Conservation (phyloP, 2,797 vertebrate species). For the Galaxias olidus region DNA sequence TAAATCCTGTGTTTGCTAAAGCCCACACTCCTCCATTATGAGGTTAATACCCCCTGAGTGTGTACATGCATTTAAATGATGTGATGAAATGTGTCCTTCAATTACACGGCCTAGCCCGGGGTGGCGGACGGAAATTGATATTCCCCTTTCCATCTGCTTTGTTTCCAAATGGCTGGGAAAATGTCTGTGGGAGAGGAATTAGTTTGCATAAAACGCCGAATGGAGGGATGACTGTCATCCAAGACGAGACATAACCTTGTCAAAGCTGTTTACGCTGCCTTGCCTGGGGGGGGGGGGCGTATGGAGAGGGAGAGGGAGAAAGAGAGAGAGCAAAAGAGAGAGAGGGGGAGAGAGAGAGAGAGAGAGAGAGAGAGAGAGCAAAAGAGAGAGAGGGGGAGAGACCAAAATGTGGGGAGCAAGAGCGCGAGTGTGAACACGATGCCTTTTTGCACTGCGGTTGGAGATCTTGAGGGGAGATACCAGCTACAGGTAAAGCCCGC, state of each 20-base stretch:
- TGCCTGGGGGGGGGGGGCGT: conserved; percentile 6
- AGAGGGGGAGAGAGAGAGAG: background rate
- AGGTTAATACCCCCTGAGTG: background rate
- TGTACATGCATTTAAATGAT: conserved; percentile 4
- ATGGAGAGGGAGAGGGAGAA: background rate
- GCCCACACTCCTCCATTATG: background rate
- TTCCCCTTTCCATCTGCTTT: conserved; percentile 28
- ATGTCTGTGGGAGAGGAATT: conserved; percentile 32
- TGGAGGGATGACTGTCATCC: conserved; percentile 27
- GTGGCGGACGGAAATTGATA: conserved; percentile 36
- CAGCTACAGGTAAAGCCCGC: too few relatives aligned
- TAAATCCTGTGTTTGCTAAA: background rate
- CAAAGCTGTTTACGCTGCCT: conserved; percentile 10
- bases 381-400: background rate
- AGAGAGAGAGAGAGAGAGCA: background rate
- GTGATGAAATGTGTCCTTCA: background rate
- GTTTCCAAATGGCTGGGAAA: conserved; percentile 32
- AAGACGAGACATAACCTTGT: conserved; percentile 18
- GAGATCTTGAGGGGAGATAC: too few relatives aligned
- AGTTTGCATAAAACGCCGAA: conserved; percentile 34
- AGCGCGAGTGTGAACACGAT: background rate
- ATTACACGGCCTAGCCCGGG: background rate
- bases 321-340: background rate
- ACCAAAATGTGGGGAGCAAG: background rate
- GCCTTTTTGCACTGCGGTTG: too few relatives aligned